Percentiles rank a stretch among this genome's conserved stretches.
These are phyloP conservation scores for Cichladusa arquata DNA, from an alignment of 2,113 vertebrate species.

Conservation along the genomic window DNA sequence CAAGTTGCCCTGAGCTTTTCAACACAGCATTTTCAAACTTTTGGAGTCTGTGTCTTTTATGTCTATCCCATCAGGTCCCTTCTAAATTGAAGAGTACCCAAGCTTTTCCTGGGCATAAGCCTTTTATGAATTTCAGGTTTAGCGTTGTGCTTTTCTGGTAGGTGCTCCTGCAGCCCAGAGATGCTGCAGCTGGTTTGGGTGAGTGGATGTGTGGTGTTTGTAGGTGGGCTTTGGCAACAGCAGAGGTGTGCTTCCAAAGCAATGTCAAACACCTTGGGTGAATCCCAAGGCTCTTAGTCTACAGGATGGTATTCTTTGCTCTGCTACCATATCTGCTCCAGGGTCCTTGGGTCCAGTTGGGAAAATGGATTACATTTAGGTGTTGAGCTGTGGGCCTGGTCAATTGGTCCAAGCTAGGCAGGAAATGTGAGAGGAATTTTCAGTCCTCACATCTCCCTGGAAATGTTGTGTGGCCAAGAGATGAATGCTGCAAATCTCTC, in stretches of 20 bases:
- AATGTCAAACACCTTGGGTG: not conserved
- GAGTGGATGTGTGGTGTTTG: not conserved
- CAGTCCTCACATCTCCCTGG: not conserved
- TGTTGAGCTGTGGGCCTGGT: not conserved
- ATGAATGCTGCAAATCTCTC: not conserved
- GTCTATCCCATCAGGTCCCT: not conserved
- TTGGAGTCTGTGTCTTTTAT: not conserved
- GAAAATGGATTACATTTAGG: not conserved
- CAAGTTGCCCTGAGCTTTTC: not conserved
- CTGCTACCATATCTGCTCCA: fast-evolving
- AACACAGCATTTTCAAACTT: not conserved
- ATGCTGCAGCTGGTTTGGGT: not conserved
- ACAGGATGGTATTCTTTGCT: not conserved
- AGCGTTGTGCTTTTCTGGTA: not conserved
- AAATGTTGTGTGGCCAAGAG: not conserved
- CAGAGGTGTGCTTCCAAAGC: not conserved
- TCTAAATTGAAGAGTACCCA: not conserved
- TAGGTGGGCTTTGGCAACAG: not conserved
- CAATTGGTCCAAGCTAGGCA: not conserved
- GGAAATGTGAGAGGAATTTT: not conserved
- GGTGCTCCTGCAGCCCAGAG: not conserved
- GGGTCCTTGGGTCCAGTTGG: not conserved
- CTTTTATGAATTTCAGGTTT: not conserved
- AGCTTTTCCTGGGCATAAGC: not conserved
- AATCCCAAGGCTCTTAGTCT: not conserved